Conservation (phyloP, 2,888 invertebrate species). For the Dascillus cervinus region DNA sequence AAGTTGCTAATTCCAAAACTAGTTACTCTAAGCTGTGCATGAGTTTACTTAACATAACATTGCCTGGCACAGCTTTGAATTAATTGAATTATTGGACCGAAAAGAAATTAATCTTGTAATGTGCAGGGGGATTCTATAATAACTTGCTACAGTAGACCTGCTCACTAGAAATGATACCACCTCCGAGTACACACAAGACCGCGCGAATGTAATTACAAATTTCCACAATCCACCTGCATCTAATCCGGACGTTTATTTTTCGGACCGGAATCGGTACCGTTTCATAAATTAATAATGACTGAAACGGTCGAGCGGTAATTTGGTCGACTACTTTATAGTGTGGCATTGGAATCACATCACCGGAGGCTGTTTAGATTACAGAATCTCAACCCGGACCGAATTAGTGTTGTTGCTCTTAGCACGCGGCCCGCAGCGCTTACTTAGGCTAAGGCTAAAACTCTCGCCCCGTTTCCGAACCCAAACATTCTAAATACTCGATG, state of each 20-base stretch:
- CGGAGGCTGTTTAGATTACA: constrained; percentile 34
- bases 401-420: constrained; percentile 36
- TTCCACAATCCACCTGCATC: too few relatives aligned
- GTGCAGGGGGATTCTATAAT: constrained; percentile 35
- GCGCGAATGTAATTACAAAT: too few relatives aligned
- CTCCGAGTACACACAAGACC: constrained; percentile 1
- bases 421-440: constrained; percentile 27
- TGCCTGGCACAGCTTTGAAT: constrained; percentile 39
- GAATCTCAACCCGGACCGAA: constrained; percentile 33
- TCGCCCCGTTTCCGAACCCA: constrained; percentile 29
- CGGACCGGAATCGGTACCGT: too few relatives aligned
- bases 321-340: constrained; percentile 14
- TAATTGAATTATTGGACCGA: constrained; percentile 47
- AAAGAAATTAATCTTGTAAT: constrained; percentile 47
- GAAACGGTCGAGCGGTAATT: too few relatives aligned
- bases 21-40: constrained; percentile 34
- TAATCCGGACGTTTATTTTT: too few relatives aligned
- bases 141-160: constrained; percentile 27
- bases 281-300: too few relatives aligned
- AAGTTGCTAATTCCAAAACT: constrained; percentile 35
- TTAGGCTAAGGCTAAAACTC: constrained; percentile 22
- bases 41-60: constrained; percentile 42
- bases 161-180: constrained; percentile 11
- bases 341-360: constrained; percentile 35
- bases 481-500: constrained; percentile 34